Evolutionary conservation across 2,113 vertebrate genomes (phyloP).

Genomic region (Festucalex cinctus): DNA sequence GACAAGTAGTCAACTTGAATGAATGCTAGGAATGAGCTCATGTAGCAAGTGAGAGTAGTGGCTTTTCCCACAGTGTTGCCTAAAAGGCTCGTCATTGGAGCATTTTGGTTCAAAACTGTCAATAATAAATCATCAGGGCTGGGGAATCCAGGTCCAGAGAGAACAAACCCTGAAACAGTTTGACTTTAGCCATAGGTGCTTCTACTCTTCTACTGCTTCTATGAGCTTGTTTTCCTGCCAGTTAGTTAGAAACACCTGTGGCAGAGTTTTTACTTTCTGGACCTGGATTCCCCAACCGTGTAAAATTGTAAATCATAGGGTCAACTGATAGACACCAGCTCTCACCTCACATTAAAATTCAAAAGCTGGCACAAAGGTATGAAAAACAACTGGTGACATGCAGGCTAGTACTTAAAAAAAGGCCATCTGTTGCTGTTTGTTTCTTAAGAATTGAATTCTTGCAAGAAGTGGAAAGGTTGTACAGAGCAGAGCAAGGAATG

Average conservation of each 20-base stretch:
- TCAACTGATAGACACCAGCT: conserved; percentile 15
- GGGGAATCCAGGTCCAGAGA: no score
- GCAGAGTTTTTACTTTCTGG: no score
- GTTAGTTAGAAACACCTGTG: no score
- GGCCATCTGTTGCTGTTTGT: neutral
- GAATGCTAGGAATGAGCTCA: neutral
- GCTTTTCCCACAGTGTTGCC: conserved; percentile 5
- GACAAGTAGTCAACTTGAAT: neutral
- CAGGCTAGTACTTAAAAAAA: conserved; percentile 13
- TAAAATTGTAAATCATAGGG: no score
- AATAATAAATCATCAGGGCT: no score
- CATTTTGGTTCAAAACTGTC: neutral
- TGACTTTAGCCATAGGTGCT: no score
- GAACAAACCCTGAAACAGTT: no score
- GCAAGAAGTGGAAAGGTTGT: neutral
- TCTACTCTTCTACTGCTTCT: no score
- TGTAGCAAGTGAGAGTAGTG: neutral
- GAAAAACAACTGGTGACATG: conserved; percentile 42
- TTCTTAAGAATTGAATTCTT: neutral
- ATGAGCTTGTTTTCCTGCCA: no score
- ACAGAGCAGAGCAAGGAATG: no score
- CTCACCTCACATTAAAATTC: conserved; percentile 24
- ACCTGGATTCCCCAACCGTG: no score
- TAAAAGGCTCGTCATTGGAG: neutral
- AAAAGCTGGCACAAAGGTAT: conserved; percentile 43